Conservation (phyloP, 2,113 vertebrate genomes). For the human (Homo sapiens) region GRCh38 chr12:128769501-128770000, state of each 20-base stretch:
- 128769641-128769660: neutral
- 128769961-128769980: rapidly evolving
- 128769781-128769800: no score
- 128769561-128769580: no score
- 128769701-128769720: neutral
- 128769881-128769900: neutral
- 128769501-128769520: rapidly evolving
- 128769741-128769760: neutral
- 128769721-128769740: neutral
- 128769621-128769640: neutral
- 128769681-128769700: neutral
- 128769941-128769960: neutral
- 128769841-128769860: neutral
- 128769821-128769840: neutral
- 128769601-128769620: neutral
- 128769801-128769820: neutral
- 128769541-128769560: neutral
- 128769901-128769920: neutral
- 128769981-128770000: no score
- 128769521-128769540: neutral
- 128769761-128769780: neutral
- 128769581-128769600: neutral
- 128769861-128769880: neutral
- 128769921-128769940: neutral
- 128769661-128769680: neutral